Evolutionary conservation across 1,140 invertebrate species (phyloP), one percentile per base, ranked within the genome.

Genomic region (Chelonus insularis): DNA sequence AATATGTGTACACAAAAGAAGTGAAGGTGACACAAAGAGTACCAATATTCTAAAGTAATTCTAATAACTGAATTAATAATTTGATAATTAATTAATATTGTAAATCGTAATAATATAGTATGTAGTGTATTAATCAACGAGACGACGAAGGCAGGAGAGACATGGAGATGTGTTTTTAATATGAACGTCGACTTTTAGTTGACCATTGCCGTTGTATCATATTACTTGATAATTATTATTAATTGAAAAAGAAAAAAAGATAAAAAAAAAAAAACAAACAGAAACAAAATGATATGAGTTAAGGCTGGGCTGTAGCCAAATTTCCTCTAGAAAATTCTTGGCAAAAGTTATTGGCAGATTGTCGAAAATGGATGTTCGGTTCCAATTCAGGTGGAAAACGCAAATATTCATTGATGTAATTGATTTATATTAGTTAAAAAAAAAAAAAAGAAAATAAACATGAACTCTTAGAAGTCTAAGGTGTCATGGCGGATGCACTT

Each of bases 31-130:
- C 68, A 67, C 68, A 70, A 70, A 72, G 70, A 80, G 76, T 81
- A 81, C 77, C 78, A 79, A 81, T 80, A 81, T 81, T 81, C 79
- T 81, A 81, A 81, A 81, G 71, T 81, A 81, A 81, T 80, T 80
- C 76, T 81, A 81, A 79, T 76, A 73, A 74, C 77, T 80, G 68
- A 78, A 78, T 79, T 78, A 77, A 79, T 78, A 77, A 81, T 79
- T 81, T 80, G 77, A 80, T 81, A 80, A n/a, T n/a, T n/a, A n/a
- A n/a, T n/a, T n/a, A n/a, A n/a, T n/a, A 79, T 79, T 79, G 78
- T 79, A 79, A 75, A 78, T 77, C 71, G 69, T 80, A 79, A 78
- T 68, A 68, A 54, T 69, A 71, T 79, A 80, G 77, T 59, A 69
- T 69, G 69, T 80, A 79, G 76, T 63, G 65, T 72, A 77, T 76